Evolutionary conservation across 2,797 vertebrate species (phyloP).

Genomic region (Sebastolobus alascanus): DNA sequence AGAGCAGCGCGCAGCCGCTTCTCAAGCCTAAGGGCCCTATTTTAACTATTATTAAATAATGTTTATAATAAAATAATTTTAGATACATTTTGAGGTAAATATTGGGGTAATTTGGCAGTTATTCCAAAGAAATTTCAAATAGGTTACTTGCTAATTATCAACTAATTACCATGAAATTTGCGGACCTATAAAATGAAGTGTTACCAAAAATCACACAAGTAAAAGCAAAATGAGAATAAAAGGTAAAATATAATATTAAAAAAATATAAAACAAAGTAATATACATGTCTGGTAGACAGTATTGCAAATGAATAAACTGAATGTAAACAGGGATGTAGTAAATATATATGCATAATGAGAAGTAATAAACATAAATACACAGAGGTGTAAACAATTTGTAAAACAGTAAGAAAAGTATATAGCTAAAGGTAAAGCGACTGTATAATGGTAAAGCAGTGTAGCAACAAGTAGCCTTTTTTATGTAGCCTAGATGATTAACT

Average conservation of each 20-base stretch:
- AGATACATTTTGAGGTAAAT: too few relatives aligned
- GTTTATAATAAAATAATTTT: too few relatives aligned
- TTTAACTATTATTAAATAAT: too few relatives aligned
- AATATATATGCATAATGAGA: background rate
- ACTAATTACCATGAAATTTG: too few relatives aligned
- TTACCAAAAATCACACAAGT: too few relatives aligned
- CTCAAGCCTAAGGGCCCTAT: too few relatives aligned
- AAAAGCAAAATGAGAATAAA: background rate
- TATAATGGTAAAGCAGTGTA: background rate
- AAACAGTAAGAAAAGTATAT: background rate
- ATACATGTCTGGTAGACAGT: background rate
- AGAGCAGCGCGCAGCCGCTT: too few relatives aligned
- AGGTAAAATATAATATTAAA: background rate
- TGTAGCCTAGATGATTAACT: background rate
- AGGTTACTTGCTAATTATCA: too few relatives aligned
- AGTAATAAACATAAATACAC: background rate
- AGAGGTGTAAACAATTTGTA: background rate
- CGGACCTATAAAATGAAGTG: too few relatives aligned
- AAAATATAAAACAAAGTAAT: background rate
- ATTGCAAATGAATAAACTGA: background rate
- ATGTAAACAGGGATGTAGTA: background rate
- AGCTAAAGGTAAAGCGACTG: background rate
- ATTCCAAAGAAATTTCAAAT: too few relatives aligned
- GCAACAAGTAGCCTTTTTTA: too few relatives aligned
- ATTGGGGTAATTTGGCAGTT: too few relatives aligned